phyloP scores from a whole-genome alignment of 2,797 vertebrate genomes.

The Borostomias antarcticus region DNA sequence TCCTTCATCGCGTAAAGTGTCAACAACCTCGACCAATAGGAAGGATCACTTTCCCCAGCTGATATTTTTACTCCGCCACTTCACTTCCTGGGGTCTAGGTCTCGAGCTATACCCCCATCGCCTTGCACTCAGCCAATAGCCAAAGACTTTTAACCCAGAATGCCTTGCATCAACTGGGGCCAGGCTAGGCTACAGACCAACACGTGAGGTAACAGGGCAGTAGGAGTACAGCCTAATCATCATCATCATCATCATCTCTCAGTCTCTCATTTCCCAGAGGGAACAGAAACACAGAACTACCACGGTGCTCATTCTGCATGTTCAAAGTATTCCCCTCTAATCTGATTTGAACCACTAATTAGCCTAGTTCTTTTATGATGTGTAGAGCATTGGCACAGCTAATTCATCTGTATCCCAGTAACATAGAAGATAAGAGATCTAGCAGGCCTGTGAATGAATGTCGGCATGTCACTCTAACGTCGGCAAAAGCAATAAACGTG shows the following conservation, averaged over 20 bases:
- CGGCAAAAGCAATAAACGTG: too few relatives aligned
- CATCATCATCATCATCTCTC: not conserved
- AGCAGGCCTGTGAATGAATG: too few relatives aligned
- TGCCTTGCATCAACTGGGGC: not conserved
- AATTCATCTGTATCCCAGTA: too few relatives aligned
- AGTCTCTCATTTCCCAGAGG: too few relatives aligned
- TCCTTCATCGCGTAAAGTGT: too few relatives aligned
- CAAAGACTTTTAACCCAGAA: conserved; percentile 16
- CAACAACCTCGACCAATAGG: too few relatives aligned
- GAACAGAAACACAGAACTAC: not conserved
- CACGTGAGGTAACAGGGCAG: not conserved
- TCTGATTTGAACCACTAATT: not conserved
- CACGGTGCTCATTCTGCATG: not conserved
- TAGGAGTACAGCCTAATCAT: too few relatives aligned
- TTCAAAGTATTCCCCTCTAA: not conserved
- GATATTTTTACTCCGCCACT: conserved; percentile 4
- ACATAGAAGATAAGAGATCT: too few relatives aligned
- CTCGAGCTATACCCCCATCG: too few relatives aligned
- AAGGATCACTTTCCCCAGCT: too few relatives aligned
- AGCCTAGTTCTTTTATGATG: not conserved
- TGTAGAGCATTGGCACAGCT: not conserved
- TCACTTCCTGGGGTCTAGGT: not conserved
- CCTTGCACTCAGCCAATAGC: not conserved
- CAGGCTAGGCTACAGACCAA: not conserved
- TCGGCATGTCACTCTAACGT: too few relatives aligned